Percentiles rank a stretch among this genome's conserved stretches.
These are phyloP conservation scores for Colius striatus DNA, from an alignment of 2,113 vertebrate species.

Conservation along the genomic window DNA sequence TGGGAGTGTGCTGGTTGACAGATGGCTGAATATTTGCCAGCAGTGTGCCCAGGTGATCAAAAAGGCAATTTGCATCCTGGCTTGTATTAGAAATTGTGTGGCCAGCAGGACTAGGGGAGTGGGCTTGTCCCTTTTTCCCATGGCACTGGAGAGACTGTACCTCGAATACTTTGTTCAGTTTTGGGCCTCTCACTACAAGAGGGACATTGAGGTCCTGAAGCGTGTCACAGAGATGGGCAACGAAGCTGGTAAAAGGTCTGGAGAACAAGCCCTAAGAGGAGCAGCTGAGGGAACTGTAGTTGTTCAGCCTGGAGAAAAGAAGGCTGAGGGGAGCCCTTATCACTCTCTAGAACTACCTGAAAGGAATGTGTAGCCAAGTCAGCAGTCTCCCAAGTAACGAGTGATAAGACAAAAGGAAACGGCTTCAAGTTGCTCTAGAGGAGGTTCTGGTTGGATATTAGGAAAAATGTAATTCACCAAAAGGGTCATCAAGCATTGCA, in stretches of 20 bases:
- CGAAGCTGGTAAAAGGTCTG: background rate
- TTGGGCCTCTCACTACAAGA: background rate
- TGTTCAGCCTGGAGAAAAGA: background rate
- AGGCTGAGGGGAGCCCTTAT: background rate
- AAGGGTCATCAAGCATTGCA: background rate
- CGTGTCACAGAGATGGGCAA: fast-evolving
- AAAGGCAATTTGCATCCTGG: background rate
- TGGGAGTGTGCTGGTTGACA: fast-evolving
- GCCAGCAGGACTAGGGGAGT: background rate
- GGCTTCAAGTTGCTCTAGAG: background rate
- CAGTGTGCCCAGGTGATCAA: background rate
- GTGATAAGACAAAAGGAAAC: background rate
- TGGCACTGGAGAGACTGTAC: background rate
- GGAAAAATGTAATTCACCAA: background rate
- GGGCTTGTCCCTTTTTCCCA: fast-evolving
- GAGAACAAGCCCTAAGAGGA: background rate
- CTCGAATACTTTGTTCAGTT: fast-evolving
- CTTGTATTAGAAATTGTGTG: background rate
- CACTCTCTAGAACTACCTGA: background rate
- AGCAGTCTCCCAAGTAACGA: background rate
- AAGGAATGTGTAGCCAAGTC: background rate
- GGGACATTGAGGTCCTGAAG: background rate
- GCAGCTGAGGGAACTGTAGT: background rate
- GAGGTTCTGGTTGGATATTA: background rate
- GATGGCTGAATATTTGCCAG: background rate